A percentile compares a stretch with the other conserved stretches of the same genome.
Evolutionary conservation across 2,888 invertebrate genomes (phyloP).

Genomic region (Pterobdella sp.): DNA sequence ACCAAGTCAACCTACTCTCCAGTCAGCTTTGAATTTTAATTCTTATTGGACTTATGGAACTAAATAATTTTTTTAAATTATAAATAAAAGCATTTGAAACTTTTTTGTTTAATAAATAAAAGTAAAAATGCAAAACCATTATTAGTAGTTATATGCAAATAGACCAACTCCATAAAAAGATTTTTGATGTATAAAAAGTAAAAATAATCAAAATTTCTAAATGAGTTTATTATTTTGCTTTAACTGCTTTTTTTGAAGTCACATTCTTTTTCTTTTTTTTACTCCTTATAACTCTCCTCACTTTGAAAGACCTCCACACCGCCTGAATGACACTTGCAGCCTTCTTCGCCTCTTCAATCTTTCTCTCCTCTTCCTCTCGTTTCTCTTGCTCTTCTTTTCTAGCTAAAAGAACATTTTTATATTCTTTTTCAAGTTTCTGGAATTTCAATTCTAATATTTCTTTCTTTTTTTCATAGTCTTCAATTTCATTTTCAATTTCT

Average conservation of each 20-base stretch:
- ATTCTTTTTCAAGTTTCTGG: not conserved
- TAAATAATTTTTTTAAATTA: too few species aligned
- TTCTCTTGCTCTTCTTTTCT: conserved; percentile 3
- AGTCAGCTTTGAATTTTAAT: too few species aligned
- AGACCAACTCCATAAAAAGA: too few species aligned
- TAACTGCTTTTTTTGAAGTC: not conserved
- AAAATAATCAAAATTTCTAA: too few species aligned
- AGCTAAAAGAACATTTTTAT: not conserved
- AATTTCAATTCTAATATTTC: not conserved
- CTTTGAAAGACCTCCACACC: conserved; percentile 5
- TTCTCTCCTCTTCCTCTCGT: conserved; percentile 3
- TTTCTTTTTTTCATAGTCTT: not conserved
- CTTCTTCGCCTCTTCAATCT: not conserved
- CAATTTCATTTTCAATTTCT: not conserved
- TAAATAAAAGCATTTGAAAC: too few species aligned
- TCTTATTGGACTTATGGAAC: too few species aligned
- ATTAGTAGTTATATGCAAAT: too few species aligned
- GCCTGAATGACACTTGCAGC: conserved; percentile 9
- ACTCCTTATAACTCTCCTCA: not conserved
- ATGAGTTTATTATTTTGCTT: not conserved
- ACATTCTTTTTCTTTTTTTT: conserved; percentile 5
- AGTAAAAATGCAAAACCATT: too few species aligned
- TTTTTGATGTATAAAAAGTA: too few species aligned
- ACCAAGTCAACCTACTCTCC: too few species aligned
- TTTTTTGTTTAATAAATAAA: too few species aligned